phyloP scores from a whole-genome alignment of 2,888 invertebrate genomes.

The Orthosia cruda region DNA sequence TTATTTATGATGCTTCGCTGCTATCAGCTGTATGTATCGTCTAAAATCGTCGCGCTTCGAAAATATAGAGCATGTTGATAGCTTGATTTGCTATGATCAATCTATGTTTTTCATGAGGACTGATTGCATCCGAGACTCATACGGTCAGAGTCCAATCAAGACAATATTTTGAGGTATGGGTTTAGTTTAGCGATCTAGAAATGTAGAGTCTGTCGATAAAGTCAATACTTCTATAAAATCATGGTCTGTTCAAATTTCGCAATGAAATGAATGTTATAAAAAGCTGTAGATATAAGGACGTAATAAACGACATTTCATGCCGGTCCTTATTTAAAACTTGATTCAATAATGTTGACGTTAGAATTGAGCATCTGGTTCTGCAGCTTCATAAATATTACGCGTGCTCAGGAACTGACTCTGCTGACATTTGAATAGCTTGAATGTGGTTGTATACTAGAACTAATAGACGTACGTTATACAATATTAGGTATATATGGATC shows the following conservation, averaged over 20 bases:
- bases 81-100: background rate
- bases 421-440: slow-evolving; percentile 35
- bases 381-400: slow-evolving; percentile 30
- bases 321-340: slow-evolving; percentile 35
- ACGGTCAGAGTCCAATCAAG: slow-evolving; percentile 10
- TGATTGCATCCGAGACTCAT: slow-evolving; percentile 13
- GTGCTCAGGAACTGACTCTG: slow-evolving; percentile 1
- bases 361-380: slow-evolving; percentile 34
- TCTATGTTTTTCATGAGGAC: background rate
- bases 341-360: slow-evolving; percentile 33
- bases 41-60: background rate
- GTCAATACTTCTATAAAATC: slow-evolving; percentile 5
- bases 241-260: slow-evolving; percentile 20
- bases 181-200: background rate
- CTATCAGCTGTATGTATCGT: background rate
- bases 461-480: slow-evolving; percentile 10
- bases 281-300: slow-evolving; percentile 34
- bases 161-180: slow-evolving; percentile 3
- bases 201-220: background rate
- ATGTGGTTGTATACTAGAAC: background rate
- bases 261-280: slow-evolving; percentile 46
- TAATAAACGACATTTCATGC: slow-evolving; percentile 35
- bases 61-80: background rate
- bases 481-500: background rate
- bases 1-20: slow-evolving; percentile 12